Conservation (phyloP, 2,888 invertebrate genomes). For the Torymus tubicola region DNA sequence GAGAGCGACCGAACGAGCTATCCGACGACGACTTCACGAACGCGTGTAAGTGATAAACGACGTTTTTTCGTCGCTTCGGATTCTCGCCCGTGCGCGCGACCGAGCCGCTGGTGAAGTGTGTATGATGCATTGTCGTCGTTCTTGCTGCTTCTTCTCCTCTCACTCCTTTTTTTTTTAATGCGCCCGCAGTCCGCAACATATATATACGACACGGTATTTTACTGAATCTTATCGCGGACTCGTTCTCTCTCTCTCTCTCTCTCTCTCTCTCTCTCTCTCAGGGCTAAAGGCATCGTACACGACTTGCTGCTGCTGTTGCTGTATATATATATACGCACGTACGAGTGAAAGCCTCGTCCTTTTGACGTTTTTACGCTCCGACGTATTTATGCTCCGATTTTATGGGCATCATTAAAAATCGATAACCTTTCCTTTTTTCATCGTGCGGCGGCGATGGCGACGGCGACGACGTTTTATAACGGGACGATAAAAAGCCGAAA, state of each 20-base stretch:
- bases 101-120: too few relatives aligned
- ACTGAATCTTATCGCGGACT: slow-evolving; percentile 27
- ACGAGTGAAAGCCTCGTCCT: slow-evolving; percentile 40
- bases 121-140: too few relatives aligned
- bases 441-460: too few relatives aligned
- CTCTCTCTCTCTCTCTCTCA: slow-evolving; percentile 1
- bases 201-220: slow-evolving; percentile 13
- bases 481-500: slow-evolving; percentile 25
- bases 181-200: not conserved
- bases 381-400: slow-evolving; percentile 42
- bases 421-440: slow-evolving; percentile 33
- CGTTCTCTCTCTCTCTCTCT: slow-evolving; percentile 18
- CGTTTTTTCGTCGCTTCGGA: too few relatives aligned
- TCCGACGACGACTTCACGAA: too few relatives aligned
- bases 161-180: too few relatives aligned
- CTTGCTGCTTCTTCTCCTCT: too few relatives aligned
- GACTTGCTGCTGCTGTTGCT: slow-evolving; percentile 1
- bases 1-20: too few relatives aligned
- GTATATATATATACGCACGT: not conserved
- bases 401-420: slow-evolving; percentile 34
- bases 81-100: too few relatives aligned
- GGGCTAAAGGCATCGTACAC: slow-evolving; percentile 22
- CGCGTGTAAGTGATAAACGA: too few relatives aligned
- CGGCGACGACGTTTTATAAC: slow-evolving; percentile 28
- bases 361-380: slow-evolving; percentile 36